Evolutionary conservation across 2,888 invertebrate genomes (phyloP), one percentile per base, ranked within the genome.

Genomic region (Protodeltote pygarga): DNA sequence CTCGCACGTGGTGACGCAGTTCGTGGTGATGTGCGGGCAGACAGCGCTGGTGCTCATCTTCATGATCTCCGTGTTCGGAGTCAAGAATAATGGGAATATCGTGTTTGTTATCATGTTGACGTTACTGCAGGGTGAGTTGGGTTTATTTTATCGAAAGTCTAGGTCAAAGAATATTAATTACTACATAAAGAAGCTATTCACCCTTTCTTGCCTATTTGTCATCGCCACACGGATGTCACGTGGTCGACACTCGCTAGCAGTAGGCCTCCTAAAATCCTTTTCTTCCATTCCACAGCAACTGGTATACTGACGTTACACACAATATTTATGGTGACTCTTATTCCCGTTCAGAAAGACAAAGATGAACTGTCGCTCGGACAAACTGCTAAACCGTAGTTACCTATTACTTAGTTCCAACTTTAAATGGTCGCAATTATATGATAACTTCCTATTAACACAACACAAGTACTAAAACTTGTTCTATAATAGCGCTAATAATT

Each of bases 21-120:
- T 98, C 85, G 95, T 98, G 51, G 97, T 98, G 13, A 97, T 98
- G 97, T 95, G 97, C 66, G 98, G 98, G 0, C 98, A 98, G 93
- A 98, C 98, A 0, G 95, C 96, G 0, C 92, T 98, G 17, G 97
- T 98, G 48, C 94, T 98, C 2, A 93, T 97, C 64, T 98, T 98
- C 92, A 97, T 98, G 95, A 96, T 98, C 67, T 92, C 96, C 3
- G 97, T 97, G 3, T 98, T 98, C 71, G 95, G 96, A 1, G 97
- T 98, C 35, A 96, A 98, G 81, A 97, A 97, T 78, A 95, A 96
- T 70, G 98, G 98, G 8, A 96, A 97, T 40, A 94, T 98, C 34
- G 93, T 95, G 38, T 95, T 95, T 90, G 98, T 98, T 9, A 93
- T 98, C 55, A 92, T 97, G 61, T 90, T 98, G 19, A 98, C 98